phyloP scores from a whole-genome alignment of 2,797 vertebrate species.

The Serranus cabrilla region DNA sequence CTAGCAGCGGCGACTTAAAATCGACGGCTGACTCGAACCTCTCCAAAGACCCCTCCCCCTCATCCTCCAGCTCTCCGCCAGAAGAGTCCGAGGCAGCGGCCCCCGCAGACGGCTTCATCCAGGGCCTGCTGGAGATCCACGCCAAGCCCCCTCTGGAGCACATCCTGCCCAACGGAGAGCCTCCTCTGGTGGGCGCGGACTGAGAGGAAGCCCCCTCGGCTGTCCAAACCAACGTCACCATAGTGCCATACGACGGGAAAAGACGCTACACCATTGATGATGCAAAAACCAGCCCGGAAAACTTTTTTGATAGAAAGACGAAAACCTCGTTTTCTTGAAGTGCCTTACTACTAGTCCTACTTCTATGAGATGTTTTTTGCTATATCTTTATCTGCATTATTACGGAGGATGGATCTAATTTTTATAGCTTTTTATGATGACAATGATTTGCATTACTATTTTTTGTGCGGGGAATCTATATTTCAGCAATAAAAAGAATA shows the following conservation, averaged over 20 bases:
- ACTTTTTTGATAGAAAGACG: conserved; percentile 60
- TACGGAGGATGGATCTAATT: conserved; percentile 82
- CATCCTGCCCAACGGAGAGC: conserved; percentile 84
- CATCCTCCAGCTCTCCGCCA: conserved; percentile 29
- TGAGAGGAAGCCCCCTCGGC: conserved; percentile 71
- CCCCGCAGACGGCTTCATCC: conserved; percentile 77
- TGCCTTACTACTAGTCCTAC: conserved; percentile 95
- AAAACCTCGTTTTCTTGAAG: conserved; percentile 86
- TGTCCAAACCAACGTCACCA: conserved; percentile 42
- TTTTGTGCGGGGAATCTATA: conserved; percentile 80
- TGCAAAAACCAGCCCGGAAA: conserved; percentile 62
- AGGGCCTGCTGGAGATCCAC: conserved; percentile 88
- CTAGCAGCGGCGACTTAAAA: conserved; percentile 17
- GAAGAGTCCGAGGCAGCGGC: not conserved
- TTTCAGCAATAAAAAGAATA: conserved; percentile 90
- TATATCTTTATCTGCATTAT: conserved; percentile 88
- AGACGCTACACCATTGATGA: conserved; percentile 51
- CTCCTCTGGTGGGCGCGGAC: conserved; percentile 88
- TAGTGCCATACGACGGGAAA: conserved; percentile 87
- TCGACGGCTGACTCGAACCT: conserved; percentile 3
- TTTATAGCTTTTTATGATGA: conserved; percentile 87
- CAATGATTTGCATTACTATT: conserved; percentile 85
- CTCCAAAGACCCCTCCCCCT: conserved; percentile 65
- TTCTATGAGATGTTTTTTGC: conserved; percentile 74
- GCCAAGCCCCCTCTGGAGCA: conserved; percentile 84